phyloP scores from a whole-genome alignment of 2,797 vertebrate species.

The Urophycis tenuis region DNA sequence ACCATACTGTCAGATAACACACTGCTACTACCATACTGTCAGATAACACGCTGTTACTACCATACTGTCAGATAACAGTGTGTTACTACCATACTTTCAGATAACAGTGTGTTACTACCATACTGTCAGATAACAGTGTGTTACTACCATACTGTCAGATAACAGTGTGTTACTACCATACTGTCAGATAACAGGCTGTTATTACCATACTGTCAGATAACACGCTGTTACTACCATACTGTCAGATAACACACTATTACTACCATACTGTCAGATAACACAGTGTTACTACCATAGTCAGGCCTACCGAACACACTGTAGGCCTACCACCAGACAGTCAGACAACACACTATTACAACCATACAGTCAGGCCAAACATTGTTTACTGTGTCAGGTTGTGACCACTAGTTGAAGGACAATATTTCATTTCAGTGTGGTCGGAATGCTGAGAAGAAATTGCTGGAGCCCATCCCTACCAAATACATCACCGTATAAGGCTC shows the following conservation, averaged over 20 bases:
- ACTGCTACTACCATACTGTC: no score
- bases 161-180: no score
- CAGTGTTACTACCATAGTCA: no score
- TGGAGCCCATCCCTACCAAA: neutral
- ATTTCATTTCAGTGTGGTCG: neutral
- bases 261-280: no score
- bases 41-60: neutral
- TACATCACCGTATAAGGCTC: neutral
- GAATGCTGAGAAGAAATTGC: slow-evolving; percentile 1
- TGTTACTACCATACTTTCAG: neutral
- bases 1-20: no score
- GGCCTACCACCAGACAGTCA: neutral
- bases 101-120: neutral
- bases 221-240: neutral
- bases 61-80: neutral
- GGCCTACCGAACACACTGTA: neutral
- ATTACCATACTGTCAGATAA: neutral
- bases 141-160: neutral
- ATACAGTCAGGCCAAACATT: neutral
- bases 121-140: neutral
- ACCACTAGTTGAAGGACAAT: neutral
- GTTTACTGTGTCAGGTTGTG: neutral
- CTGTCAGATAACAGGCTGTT: neutral
- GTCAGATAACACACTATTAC: neutral
- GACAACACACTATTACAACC: no score